Percentiles rank a stretch among this genome's conserved stretches.
Evolutionary conservation across 2,113 vertebrate species (phyloP).

Genomic region (Ameiurus melas): DNA sequence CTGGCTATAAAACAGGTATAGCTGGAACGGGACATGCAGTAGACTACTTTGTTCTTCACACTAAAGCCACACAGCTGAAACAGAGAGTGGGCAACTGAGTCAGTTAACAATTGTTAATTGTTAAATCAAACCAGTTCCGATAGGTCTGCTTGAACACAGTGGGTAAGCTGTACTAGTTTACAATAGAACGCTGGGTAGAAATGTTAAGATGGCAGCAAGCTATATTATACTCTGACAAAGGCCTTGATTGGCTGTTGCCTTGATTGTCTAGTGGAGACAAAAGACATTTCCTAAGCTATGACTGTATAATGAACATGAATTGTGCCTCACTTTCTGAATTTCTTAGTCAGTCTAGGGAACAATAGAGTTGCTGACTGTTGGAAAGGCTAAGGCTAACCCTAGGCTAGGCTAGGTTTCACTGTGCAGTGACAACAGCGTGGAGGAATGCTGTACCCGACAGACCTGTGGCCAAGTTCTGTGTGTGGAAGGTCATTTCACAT

Average conservation of each 20-base stretch:
- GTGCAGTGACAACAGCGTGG: conserved; percentile 73
- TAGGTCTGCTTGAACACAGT: conserved; percentile 70
- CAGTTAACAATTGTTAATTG: conserved; percentile 73
- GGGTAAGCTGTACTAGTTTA: conserved; percentile 60
- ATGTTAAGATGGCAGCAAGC: conserved; percentile 52
- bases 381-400: conserved; percentile 18
- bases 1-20: conserved; percentile 52
- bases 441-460: conserved; percentile 72
- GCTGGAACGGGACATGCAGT: conserved; percentile 34
- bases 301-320: neutral
- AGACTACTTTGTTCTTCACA: conserved; percentile 58
- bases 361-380: conserved; percentile 28
- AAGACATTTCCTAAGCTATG: neutral
- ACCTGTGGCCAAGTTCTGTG: conserved; percentile 61
- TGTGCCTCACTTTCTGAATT: neutral
- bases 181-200: conserved; percentile 59
- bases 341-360: neutral
- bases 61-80: conserved; percentile 64
- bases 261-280: conserved; percentile 1
- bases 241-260: conserved; percentile 32
- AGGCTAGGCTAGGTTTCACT: conserved; percentile 34
- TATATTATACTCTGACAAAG: conserved; percentile 24
- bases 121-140: conserved; percentile 71
- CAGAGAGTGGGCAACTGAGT: conserved; percentile 65
- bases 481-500: conserved; percentile 64